phyloP scores from a whole-genome alignment of 1,140 invertebrate genomes.

The Oncopeltus fasciatus region DNA sequence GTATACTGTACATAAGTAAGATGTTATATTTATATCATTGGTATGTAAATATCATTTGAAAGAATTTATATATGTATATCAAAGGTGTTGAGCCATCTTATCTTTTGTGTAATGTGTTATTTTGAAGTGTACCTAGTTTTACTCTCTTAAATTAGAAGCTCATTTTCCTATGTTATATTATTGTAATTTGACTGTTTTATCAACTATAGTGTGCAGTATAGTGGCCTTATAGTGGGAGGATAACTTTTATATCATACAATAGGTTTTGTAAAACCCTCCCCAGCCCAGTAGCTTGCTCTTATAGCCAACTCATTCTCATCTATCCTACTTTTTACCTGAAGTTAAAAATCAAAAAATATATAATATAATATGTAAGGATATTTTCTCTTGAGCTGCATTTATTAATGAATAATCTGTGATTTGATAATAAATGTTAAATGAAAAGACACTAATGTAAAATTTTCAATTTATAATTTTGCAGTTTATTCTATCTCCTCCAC shows the following conservation, averaged over 20 bases:
- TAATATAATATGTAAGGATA: too few relatives aligned
- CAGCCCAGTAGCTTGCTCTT: background rate
- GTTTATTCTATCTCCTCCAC: too few relatives aligned
- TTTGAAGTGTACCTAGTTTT: background rate
- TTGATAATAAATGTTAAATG: background rate
- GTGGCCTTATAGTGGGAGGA: slow-evolving; percentile 3
- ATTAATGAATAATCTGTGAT: background rate
- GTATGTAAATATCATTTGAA: background rate
- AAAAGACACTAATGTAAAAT: too few relatives aligned
- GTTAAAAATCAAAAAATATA: too few relatives aligned
- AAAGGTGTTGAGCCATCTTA: background rate
- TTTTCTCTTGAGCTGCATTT: too few relatives aligned
- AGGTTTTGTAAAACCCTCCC: background rate
- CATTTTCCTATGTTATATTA: background rate
- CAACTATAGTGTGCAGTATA: background rate
- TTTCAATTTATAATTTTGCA: too few relatives aligned
- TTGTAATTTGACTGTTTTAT: background rate
- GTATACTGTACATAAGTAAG: slow-evolving; percentile 4
- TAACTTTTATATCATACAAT: slow-evolving; percentile 2
- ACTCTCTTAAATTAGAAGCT: background rate
- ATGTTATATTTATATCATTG: slow-evolving; percentile 3
- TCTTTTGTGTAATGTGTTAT: background rate
- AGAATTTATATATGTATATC: background rate
- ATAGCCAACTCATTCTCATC: background rate
- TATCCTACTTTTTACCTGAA: too few relatives aligned